These are phyloP conservation scores for Zaprionus ornatus DNA, from an alignment of 1,140 invertebrate genomes.

Conservation along the genomic window DNA sequence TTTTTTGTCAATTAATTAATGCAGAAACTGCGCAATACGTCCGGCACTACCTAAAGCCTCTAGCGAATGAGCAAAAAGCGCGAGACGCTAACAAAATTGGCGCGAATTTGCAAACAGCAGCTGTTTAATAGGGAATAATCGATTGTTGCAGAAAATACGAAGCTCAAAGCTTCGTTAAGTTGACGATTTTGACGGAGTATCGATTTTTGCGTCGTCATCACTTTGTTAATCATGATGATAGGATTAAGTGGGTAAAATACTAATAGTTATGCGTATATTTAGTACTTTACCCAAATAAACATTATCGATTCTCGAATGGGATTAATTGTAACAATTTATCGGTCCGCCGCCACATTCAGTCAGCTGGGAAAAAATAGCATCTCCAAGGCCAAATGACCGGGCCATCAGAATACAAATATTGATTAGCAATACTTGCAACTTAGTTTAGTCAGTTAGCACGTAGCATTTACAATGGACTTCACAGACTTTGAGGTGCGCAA, in stretches of 20 bases:
- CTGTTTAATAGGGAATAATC: neutral
- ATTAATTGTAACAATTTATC: slow-evolving; percentile 3
- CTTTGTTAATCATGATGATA: neutral
- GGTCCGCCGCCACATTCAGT: slow-evolving; percentile 6
- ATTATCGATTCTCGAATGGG: neutral
- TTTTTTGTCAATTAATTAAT: slow-evolving; percentile 1
- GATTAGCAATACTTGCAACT: slow-evolving; percentile 60
- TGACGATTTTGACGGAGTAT: neutral
- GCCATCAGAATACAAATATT: slow-evolving; percentile 59
- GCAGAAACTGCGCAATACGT: neutral
- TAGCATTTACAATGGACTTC: slow-evolving; percentile 73
- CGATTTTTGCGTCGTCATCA: neutral
- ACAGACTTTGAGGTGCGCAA: slow-evolving; percentile 78
- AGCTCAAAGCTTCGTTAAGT: neutral
- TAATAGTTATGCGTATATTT: neutral
- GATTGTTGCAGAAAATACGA: neutral
- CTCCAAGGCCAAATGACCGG: slow-evolving; percentile 36
- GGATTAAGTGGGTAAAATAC: neutral
- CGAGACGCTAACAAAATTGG: slow-evolving; percentile 7
- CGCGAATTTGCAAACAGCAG: slow-evolving; percentile 6
- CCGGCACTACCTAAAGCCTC: slow-evolving; percentile 3
- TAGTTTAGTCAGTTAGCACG: slow-evolving; percentile 42
- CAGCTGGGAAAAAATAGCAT: slow-evolving; percentile 26
- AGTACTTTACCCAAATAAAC: neutral
- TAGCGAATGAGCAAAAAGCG: neutral